Evolutionary conservation across 2,888 invertebrate genomes (phyloP).

Genomic region (Glaucopsyche alexis): DNA sequence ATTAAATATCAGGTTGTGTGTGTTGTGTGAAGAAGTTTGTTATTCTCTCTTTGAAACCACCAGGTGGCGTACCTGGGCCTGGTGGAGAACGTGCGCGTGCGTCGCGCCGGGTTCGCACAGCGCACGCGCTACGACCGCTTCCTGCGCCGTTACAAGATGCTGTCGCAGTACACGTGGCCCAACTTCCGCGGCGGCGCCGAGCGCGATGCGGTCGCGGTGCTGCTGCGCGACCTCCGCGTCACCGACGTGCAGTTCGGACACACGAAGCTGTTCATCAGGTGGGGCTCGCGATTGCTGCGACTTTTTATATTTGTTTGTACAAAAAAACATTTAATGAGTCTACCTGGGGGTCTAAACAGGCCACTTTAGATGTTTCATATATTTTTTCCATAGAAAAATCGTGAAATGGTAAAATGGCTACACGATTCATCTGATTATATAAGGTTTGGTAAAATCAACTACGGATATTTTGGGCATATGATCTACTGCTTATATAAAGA

Average conservation of each 20-base stretch:
- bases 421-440: too few species aligned
- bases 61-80: slow-evolving; percentile 93
- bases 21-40: too few species aligned
- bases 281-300: not conserved
- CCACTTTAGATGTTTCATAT: too few species aligned
- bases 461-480: too few species aligned
- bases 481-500: too few species aligned
- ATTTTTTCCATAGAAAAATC: too few species aligned
- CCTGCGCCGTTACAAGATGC: slow-evolving; percentile 97
- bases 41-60: slow-evolving; percentile 55
- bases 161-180: slow-evolving; percentile 97
- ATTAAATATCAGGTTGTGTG: too few species aligned
- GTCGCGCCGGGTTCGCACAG: slow-evolving; percentile 98
- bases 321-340: too few species aligned
- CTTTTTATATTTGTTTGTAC: too few species aligned
- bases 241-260: slow-evolving; percentile 96
- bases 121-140: slow-evolving; percentile 96
- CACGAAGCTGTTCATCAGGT: slow-evolving; percentile 97
- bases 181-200: slow-evolving; percentile 90
- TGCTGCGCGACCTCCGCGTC: slow-evolving; percentile 88
- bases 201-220: slow-evolving; percentile 90
- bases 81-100: slow-evolving; percentile 96
- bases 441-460: too few species aligned
- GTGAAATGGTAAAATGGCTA: too few species aligned
- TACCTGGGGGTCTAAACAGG: too few species aligned